Conservation (phyloP, 2,888 invertebrate genomes). For the Tortricodes alternella region DNA sequence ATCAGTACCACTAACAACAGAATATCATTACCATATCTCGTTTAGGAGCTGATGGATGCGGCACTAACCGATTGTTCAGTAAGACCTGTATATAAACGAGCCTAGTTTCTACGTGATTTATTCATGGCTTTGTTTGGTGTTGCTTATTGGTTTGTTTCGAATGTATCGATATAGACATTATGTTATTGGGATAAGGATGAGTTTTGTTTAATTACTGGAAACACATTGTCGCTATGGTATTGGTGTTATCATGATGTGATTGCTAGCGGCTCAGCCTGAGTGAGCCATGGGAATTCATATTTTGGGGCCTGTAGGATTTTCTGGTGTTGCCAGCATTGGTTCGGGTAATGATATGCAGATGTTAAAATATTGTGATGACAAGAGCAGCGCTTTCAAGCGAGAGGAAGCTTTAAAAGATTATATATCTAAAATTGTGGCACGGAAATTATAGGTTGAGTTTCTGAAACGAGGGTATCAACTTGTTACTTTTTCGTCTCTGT, state of each 20-base stretch:
- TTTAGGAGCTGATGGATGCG: constrained; percentile 31
- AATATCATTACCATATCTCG: constrained; percentile 28
- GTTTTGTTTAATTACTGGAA: not conserved
- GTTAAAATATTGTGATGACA: no score
- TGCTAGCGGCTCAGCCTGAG: not conserved
- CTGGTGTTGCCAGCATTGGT: no score
- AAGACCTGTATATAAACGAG: constrained; percentile 28
- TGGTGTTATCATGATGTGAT: not conserved
- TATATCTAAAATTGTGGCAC: no score
- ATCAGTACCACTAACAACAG: constrained; percentile 7
- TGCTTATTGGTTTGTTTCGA: not conserved
- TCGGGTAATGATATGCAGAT: no score
- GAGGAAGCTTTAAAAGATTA: no score
- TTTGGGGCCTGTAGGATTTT: no score
- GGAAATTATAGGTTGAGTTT: no score
- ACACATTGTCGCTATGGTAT: not conserved
- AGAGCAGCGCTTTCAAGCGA: no score
- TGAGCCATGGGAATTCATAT: not conserved
- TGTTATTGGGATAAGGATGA: not conserved
- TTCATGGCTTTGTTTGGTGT: constrained; percentile 18
- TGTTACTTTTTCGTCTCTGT: no score
- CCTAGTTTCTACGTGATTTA: constrained; percentile 24
- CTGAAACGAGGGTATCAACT: no score
- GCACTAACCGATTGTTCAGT: constrained; percentile 30
- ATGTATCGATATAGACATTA: constrained; percentile 1